Percentiles rank a stretch among this genome's conserved stretches.
Evolutionary conservation across 2,113 vertebrate species (phyloP).

Genomic region (Barnardius zonarius): DNA sequence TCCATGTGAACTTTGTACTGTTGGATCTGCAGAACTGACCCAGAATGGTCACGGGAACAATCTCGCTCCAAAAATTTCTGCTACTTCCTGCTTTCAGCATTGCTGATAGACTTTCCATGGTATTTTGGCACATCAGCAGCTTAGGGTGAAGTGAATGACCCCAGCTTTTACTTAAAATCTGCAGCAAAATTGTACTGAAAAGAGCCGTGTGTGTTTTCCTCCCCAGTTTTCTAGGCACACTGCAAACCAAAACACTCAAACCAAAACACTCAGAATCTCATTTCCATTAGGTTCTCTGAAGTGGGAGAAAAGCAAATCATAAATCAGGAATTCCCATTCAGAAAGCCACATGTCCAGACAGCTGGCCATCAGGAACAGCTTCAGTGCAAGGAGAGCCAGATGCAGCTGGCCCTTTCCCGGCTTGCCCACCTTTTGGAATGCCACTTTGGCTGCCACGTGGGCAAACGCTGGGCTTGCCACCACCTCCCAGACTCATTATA

Average conservation of each 20-base stretch:
- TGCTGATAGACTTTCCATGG: neutral
- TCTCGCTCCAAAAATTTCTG: neutral
- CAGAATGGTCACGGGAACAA: neutral
- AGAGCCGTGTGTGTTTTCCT: neutral
- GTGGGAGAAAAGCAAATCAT: neutral
- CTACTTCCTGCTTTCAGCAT: neutral
- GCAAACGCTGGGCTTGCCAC: neutral
- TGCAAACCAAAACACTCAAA: neutral
- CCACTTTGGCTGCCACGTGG: fast-evolving
- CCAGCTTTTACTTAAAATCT: neutral
- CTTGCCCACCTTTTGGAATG: neutral
- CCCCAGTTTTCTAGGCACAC: neutral
- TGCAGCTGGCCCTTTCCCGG: neutral
- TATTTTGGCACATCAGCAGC: neutral
- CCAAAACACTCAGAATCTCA: neutral
- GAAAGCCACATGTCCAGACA: fast-evolving
- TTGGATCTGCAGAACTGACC: neutral
- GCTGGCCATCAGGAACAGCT: neutral
- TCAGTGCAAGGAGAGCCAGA: neutral
- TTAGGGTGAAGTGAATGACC: neutral
- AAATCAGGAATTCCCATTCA: neutral
- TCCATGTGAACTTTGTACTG: neutral
- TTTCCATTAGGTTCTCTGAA: neutral
- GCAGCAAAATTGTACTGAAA: neutral
- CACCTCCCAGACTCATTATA: neutral